Base-by-base conservation (phyloP, 1,140 invertebrate genomes). In the Lordiphosa collinella region DNA sequence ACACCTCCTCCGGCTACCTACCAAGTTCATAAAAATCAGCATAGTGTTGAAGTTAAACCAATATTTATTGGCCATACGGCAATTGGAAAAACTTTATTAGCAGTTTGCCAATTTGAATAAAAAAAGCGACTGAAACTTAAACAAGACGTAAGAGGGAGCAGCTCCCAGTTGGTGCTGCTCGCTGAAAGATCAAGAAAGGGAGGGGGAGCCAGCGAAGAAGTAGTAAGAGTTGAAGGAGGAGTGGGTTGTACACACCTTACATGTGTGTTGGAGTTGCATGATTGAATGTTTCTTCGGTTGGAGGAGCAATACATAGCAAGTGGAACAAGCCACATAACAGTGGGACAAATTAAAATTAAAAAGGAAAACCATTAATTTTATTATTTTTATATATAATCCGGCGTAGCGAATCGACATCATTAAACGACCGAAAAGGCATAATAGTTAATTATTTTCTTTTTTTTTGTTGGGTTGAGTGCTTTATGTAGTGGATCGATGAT, bases 91-190 rank as follows among this genome's bases (percentile, higher is more conserved):
- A 69, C 50, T 69, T 69, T 65, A 69, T 69, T 65, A 60, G 25
- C 66, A 69, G 65, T 65, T 69, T 65, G 55, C 50, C 61, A 60
- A 69, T 69, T 69, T 64, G 65, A 62, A 62, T 62, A 44, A 62
- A 63, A 51, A 52, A 29, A 29, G 25, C 25, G 5, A 29, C 25
- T 49, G 53, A 53, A 66, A 47, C 13, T 35, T 22, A 35, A 61
- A 22, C 35, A 38, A 38, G 47, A 55, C 22, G 41, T 38, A 22
- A 46, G 18, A 56, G 41, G 40, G 50, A 54, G 43, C 49, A 34
- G 36, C 50, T 29, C 13, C 5, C 38, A 25, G 40, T 11, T 22
- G 11, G 5, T 7, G 38, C 40, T 29, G 41, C 22, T 18, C 7
- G 7, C 25, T 47, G 13, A 7, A 41, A 25, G 25, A 13, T 34